Evolutionary conservation across 1,140 invertebrate species (phyloP).

Genomic region (Cotesia chilonis): DNA sequence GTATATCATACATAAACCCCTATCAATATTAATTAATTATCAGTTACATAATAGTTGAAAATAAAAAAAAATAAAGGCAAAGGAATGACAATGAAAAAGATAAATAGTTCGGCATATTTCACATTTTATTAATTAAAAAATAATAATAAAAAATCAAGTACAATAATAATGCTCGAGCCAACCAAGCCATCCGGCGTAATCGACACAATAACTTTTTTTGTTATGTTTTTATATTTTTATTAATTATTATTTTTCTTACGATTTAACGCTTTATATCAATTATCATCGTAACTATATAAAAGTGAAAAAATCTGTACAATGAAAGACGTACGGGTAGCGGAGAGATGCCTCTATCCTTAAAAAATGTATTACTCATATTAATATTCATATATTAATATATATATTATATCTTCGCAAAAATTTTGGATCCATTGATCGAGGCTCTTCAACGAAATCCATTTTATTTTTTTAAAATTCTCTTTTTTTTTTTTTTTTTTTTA

Average conservation of each 20-base stretch:
- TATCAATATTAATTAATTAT: no score
- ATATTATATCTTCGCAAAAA: neutral
- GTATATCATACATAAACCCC: neutral
- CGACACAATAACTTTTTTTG: conserved; percentile 55
- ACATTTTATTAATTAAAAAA: conserved; percentile 66
- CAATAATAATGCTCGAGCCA: conserved; percentile 62
- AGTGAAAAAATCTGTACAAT: conserved; percentile 68
- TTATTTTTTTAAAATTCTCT: neutral
- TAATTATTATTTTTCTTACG: conserved; percentile 4
- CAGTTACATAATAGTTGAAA: no score
- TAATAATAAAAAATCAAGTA: conserved; percentile 57
- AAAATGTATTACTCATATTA: conserved; percentile 32
- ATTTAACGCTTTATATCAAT: conserved; percentile 43
- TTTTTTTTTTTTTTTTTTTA: neutral
- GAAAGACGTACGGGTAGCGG: conserved; percentile 67
- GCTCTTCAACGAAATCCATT: neutral
- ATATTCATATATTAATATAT: conserved; percentile 5
- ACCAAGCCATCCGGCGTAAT: conserved; percentile 51
- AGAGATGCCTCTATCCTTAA: conserved; percentile 62
- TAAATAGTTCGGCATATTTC: conserved; percentile 58
- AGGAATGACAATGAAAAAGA: conserved; percentile 20
- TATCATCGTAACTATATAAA: conserved; percentile 66
- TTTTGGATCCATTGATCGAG: no score
- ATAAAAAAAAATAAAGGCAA: neutral
- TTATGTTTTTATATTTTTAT: neutral